A percentile compares a stretch with the other conserved stretches of the same genome.
Evolutionary conservation across 2,797 vertebrate genomes (phyloP).

Genomic region (Varecia variegata): DNA sequence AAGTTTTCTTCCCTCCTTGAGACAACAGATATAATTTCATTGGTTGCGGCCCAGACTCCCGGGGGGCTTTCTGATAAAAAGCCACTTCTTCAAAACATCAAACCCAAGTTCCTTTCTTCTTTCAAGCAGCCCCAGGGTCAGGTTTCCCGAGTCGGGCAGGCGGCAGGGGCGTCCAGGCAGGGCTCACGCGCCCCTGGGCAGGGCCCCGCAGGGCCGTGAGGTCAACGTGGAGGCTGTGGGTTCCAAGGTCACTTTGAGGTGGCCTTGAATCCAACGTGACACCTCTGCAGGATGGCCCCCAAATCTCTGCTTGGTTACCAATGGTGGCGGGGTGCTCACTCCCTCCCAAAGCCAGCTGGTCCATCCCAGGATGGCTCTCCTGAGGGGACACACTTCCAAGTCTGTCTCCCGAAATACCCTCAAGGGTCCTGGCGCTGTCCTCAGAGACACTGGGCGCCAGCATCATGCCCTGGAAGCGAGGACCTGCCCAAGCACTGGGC

Average conservation of each 20-base stretch:
- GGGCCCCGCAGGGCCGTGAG: accelerated
- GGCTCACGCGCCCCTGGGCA: background rate
- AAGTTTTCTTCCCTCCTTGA: slow-evolving; percentile 83
- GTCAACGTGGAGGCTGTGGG: accelerated
- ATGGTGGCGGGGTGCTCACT: accelerated
- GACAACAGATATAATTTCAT: slow-evolving; percentile 85
- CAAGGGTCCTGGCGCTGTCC: accelerated
- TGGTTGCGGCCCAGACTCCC: slow-evolving; percentile 83
- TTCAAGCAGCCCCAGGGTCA: slow-evolving; percentile 74
- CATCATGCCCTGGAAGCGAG: background rate
- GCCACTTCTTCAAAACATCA: slow-evolving; percentile 83
- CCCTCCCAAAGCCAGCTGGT: accelerated
- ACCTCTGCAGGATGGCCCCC: accelerated
- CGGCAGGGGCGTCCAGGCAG: background rate
- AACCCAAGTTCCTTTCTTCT: slow-evolving; percentile 72
- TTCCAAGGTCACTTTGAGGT: too few relatives aligned
- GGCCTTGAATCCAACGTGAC: background rate
- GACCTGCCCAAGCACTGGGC: accelerated
- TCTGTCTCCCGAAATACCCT: accelerated
- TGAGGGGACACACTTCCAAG: accelerated
- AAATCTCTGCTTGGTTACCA: background rate
- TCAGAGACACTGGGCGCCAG: accelerated
- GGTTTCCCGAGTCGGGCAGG: slow-evolving; percentile 61
- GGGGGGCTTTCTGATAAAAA: slow-evolving; percentile 84
- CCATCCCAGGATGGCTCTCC: accelerated